These are phyloP conservation scores for Cephus pygmeus DNA, from an alignment of 2,888 invertebrate genomes.

Conservation along the genomic window DNA sequence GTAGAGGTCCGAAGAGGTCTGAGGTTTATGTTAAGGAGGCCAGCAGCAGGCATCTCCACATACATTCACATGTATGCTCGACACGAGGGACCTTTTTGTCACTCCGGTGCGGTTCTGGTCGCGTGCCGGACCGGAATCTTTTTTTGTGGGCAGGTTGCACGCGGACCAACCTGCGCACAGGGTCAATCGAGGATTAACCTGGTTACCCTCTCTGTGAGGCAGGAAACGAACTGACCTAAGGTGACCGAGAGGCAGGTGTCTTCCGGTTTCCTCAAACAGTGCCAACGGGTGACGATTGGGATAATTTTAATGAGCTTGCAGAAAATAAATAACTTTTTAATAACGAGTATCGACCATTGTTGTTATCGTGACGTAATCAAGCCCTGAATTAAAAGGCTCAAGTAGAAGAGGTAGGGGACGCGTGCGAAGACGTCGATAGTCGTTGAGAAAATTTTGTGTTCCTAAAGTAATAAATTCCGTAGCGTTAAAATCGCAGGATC, in stretches of 20 bases:
- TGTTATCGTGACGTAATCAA: no score
- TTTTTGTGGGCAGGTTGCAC: constrained; percentile 42
- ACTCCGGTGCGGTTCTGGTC: constrained; percentile 49
- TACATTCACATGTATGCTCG: constrained; percentile 20
- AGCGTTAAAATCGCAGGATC: not conserved
- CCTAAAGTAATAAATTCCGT: no score
- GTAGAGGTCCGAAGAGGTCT: constrained; percentile 23
- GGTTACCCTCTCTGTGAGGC: constrained; percentile 46
- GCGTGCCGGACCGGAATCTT: constrained; percentile 62
- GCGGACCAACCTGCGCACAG: constrained; percentile 42
- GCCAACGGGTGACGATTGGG: no score
- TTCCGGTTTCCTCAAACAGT: constrained; percentile 33
- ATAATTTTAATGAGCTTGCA: no score
- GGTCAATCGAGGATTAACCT: constrained; percentile 63
- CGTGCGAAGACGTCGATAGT: no score
- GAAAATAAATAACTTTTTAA: no score
- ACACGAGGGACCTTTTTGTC: constrained; percentile 57
- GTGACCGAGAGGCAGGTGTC: constrained; percentile 44
- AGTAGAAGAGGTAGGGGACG: no score
- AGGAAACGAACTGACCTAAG: constrained; percentile 43
- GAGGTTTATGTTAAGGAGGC: constrained; percentile 44
- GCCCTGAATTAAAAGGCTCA: no score
- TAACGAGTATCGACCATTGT: no score
- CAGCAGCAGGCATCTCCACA: constrained; percentile 5
- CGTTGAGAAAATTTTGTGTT: no score